These are phyloP conservation scores for Orientallactaga bullata DNA, from an alignment of 2,113 vertebrate genomes.

Conservation along the genomic window DNA sequence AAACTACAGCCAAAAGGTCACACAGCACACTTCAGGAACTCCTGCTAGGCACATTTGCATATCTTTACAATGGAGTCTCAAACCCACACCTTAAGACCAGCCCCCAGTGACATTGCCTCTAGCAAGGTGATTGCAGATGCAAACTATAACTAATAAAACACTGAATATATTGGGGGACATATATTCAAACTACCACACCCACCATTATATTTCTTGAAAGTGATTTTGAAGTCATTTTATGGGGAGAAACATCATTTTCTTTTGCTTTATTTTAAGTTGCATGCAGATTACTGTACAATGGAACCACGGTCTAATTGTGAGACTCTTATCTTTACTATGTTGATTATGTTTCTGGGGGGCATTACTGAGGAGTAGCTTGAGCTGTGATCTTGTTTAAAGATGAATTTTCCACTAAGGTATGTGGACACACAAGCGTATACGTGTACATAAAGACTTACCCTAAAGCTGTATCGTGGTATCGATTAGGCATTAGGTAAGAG, in stretches of 20 bases:
- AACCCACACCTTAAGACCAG: too few species aligned
- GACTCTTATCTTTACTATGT: background rate
- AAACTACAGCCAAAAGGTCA: too few species aligned
- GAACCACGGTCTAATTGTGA: background rate
- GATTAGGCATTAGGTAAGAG: slow-evolving; percentile 1
- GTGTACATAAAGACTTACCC: background rate
- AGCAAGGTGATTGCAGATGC: too few species aligned
- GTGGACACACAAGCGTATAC: background rate
- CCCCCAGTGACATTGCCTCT: too few species aligned
- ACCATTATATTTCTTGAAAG: background rate
- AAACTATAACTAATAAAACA: too few species aligned
- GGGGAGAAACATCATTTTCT: background rate
- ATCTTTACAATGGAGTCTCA: too few species aligned
- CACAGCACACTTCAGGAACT: too few species aligned
- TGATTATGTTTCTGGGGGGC: background rate
- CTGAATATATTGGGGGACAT: too few species aligned
- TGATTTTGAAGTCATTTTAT: background rate
- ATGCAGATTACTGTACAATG: background rate
- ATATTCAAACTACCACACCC: too few species aligned
- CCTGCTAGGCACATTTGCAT: too few species aligned
- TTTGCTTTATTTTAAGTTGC: background rate
- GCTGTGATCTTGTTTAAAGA: background rate
- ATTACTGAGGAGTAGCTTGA: background rate
- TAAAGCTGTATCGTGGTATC: background rate
- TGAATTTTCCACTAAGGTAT: background rate